Percentiles rank a stretch among this genome's conserved stretches.
phyloP scores from a whole-genome alignment of 2,888 invertebrate species.

The Gymnocheta viridis region DNA sequence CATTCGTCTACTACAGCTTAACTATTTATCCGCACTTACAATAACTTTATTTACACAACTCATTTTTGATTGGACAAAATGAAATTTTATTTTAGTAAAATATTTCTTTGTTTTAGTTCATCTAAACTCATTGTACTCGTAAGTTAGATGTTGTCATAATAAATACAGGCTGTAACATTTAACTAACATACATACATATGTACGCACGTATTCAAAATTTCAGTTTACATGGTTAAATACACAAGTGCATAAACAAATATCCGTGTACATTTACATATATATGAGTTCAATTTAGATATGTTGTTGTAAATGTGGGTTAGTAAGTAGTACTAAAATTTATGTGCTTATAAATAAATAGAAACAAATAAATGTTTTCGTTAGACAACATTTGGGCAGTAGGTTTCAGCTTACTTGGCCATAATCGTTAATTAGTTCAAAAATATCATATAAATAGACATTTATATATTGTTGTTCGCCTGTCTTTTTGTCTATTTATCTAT shows the following conservation, averaged over 20 bases:
- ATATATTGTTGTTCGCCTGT: constrained; percentile 18
- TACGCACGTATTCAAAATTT: background rate
- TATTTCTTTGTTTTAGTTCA: background rate
- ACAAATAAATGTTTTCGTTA: constrained; percentile 53
- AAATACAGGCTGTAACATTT: background rate
- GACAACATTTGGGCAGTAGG: constrained; percentile 62
- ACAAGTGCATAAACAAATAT: background rate
- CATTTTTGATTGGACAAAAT: constrained; percentile 13
- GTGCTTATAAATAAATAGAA: constrained; percentile 42
- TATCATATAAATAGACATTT: constrained; percentile 36
- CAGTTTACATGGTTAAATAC: background rate
- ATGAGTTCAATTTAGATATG: constrained; percentile 27
- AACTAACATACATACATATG: background rate
- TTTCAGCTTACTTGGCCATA: constrained; percentile 70
- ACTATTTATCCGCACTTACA: background rate
- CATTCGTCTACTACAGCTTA: background rate
- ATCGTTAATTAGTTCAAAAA: constrained; percentile 73
- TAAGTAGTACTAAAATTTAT: constrained; percentile 61
- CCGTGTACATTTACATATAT: background rate
- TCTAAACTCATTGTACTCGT: background rate
- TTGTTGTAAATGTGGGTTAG: constrained; percentile 62
- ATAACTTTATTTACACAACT: constrained; percentile 13
- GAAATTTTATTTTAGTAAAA: background rate
- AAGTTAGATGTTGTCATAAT: background rate
- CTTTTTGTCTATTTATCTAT: background rate